These are phyloP conservation scores for Sinhomidia bicolor DNA, from an alignment of 2,888 invertebrate species.

Conservation along the genomic window DNA sequence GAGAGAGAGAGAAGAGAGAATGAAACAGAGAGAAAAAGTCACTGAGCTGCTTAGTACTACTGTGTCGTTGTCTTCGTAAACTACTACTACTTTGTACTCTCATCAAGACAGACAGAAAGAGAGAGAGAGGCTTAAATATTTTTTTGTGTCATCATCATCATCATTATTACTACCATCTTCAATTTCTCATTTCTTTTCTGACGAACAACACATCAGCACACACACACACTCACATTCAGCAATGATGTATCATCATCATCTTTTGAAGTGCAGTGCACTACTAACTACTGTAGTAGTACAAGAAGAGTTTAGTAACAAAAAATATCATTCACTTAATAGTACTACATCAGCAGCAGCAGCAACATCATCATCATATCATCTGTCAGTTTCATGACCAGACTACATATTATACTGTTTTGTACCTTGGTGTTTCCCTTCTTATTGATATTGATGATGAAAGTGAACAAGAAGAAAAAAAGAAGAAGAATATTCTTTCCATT, in stretches of 20 bases:
- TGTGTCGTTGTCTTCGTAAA: conserved; percentile 42
- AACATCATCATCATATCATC: conserved; percentile 3
- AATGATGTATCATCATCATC: conserved; percentile 19
- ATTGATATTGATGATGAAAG: conserved; percentile 42
- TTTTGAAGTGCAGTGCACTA: conserved; percentile 26
- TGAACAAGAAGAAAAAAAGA: conserved; percentile 17
- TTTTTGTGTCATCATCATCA: conserved; percentile 16
- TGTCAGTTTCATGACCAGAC: neutral
- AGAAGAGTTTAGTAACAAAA: neutral
- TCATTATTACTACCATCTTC: conserved; percentile 5
- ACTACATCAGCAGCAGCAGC: neutral
- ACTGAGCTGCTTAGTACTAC: conserved; percentile 45
- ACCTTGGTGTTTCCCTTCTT: conserved; percentile 1
- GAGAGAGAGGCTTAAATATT: neutral
- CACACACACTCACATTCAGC: no score
- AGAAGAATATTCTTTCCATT: conserved; percentile 3
- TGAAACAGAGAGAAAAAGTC: conserved; percentile 51
- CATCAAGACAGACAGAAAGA: neutral
- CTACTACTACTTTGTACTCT: conserved; percentile 13
- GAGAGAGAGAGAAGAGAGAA: conserved; percentile 18
- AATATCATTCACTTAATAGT: conserved; percentile 2
- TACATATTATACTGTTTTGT: neutral
- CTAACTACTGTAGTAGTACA: no score
- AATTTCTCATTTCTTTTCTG: neutral
- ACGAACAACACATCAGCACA: neutral